Percentiles rank a stretch among this genome's conserved stretches.
phyloP scores from a whole-genome alignment of 2,888 invertebrate species.

The Cephonodes hylas region DNA sequence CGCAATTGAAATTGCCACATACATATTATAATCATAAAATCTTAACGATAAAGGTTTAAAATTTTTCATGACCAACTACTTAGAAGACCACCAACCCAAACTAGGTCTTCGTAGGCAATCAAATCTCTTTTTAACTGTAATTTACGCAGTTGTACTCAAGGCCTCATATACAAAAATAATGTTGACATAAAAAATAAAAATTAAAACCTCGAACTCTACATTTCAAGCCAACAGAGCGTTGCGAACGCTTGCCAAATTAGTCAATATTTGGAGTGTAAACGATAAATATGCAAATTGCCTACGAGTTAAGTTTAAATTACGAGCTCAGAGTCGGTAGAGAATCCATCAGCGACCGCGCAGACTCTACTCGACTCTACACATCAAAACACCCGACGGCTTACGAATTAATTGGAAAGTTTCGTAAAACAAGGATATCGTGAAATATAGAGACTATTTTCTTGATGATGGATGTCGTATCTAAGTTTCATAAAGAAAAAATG shows the following conservation, averaged over 20 bases:
- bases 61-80: no score
- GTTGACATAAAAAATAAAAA: background rate
- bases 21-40: no score
- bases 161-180: background rate
- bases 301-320: conserved; percentile 21
- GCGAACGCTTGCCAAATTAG: background rate
- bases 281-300: conserved; percentile 30
- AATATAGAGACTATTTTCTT: background rate
- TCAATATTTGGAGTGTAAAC: conserved; percentile 10
- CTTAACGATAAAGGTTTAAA: no score
- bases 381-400: background rate
- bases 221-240: background rate
- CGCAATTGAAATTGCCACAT: no score
- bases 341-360: conserved; percentile 13
- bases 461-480: background rate
- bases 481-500: no score
- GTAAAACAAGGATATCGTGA: background rate
- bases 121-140: no score
- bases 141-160: no score
- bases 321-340: conserved; percentile 12
- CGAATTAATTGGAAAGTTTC: conserved; percentile 1
- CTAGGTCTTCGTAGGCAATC: no score
- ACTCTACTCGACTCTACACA: background rate
- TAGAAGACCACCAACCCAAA: no score
- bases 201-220: background rate